Evolutionary conservation across 37 sponge, comb jelly and placozoan genomes (phyloP), one percentile per base, ranked within the genome.

Genomic region (Theonella swinhoei): DNA sequence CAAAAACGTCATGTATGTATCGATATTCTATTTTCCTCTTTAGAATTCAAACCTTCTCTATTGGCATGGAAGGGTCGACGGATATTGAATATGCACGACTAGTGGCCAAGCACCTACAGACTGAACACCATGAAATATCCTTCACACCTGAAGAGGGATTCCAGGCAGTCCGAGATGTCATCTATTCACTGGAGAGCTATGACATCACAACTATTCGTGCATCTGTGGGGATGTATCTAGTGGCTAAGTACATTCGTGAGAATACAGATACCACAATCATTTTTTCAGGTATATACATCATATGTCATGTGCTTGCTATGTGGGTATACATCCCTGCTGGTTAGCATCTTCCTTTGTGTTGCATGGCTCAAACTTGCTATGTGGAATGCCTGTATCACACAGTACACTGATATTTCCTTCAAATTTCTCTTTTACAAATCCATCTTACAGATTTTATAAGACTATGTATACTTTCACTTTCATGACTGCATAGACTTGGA

Each of bases 11-110:
- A n/a, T n/a, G n/a, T n/a, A n/a, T n/a, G n/a, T n/a, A n/a, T n/a
- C n/a, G n/a, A n/a, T n/a, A n/a, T n/a, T n/a, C n/a, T n/a, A n/a
- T n/a, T n/a, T n/a, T n/a, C n/a, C n/a, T n/a, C n/a, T n/a, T n/a
- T 26, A 26, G 66, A 7, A 23, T 26, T 20, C 73, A 83, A 37
- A 90, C 94, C 31, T 94, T 90, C 85, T 83, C 79, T 31, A 94
- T 94, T 77, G 94, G 94, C 0, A 69, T 94, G 82, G 90, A 94
- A 54, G 87, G 87, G 9, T 69, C 79, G 37, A 60, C 84, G 14
- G 94, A 94, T 42, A 62, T 94, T 24, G 54, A 83, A 31, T 62
- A 67, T 20, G 94, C 94, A 22, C 31, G 88, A 14, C 42, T 3
- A 1, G 86, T 90, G 64, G 87, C 94, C 24, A 79, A 64, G 19